A percentile compares a stretch with the other conserved stretches of the same genome.
Conservation (phyloP, 1,140 invertebrate genomes). For the Laupala kohalensis region DNA sequence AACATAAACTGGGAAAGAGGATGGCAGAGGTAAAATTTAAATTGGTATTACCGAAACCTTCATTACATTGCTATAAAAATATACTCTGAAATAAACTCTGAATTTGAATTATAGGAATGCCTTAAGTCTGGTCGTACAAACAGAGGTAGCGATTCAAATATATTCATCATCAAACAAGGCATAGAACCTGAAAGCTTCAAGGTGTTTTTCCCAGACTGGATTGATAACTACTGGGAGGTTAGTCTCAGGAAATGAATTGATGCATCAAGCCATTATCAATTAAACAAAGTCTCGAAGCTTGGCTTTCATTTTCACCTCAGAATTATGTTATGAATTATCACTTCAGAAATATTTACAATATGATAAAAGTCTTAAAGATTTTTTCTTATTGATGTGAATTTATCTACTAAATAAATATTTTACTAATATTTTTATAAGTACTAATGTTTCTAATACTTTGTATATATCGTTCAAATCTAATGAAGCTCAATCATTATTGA, state of each 20-base stretch:
- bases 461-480: too few relatives aligned
- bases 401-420: too few relatives aligned
- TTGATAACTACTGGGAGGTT: conserved; percentile 46
- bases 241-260: too few relatives aligned
- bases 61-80: not conserved
- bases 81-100: conserved; percentile 1
- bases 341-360: too few relatives aligned
- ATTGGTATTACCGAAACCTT: conserved; percentile 9
- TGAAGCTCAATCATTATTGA: too few relatives aligned
- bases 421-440: too few relatives aligned
- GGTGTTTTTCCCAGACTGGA: conserved; percentile 53
- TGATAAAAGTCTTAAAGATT: too few relatives aligned
- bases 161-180: conserved; percentile 50
- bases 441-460: too few relatives aligned
- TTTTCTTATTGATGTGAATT: too few relatives aligned
- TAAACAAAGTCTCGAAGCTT: not conserved
- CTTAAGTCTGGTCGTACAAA: conserved; percentile 35
- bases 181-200: conserved; percentile 53
- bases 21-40: conserved; percentile 48
- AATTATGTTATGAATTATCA: not conserved
- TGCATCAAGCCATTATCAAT: not conserved
- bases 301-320: not conserved
- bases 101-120: conserved; percentile 36
- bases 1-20: conserved; percentile 41
- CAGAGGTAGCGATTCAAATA: conserved; percentile 37